These are phyloP conservation scores for Baccha elongata DNA, from an alignment of 2,888 invertebrate species.

Conservation along the genomic window DNA sequence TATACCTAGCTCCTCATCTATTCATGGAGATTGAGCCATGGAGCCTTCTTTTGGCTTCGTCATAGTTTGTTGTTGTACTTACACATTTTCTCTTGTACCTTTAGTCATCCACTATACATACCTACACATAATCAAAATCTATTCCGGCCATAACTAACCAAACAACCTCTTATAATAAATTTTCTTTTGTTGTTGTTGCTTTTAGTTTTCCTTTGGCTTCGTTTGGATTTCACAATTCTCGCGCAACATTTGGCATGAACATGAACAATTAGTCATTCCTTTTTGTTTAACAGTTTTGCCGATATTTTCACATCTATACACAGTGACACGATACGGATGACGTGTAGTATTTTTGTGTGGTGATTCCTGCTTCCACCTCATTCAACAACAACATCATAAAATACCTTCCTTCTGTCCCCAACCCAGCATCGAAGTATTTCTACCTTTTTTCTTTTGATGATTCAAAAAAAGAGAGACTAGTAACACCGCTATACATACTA, in stretches of 20 bases:
- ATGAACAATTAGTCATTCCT: conserved; percentile 68
- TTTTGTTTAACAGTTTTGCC: conserved; percentile 56
- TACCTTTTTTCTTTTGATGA: conserved; percentile 29
- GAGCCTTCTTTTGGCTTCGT: not conserved
- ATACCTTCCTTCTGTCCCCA: conserved; percentile 3
- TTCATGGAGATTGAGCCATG: too few relatives aligned
- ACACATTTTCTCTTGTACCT: not conserved
- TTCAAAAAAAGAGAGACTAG: conserved; percentile 10
- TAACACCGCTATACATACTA: conserved; percentile 11
- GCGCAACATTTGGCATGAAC: conserved; percentile 64
- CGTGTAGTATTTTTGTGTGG: conserved; percentile 49
- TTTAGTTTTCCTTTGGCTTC: conserved; percentile 26
- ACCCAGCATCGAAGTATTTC: not conserved
- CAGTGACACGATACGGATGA: conserved; percentile 56
- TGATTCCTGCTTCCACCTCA: conserved; percentile 21
- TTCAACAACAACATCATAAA: conserved; percentile 10
- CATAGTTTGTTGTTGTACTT: not conserved
- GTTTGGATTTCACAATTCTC: conserved; percentile 61
- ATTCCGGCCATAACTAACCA: not conserved
- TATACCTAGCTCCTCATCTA: too few relatives aligned
- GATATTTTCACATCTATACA: conserved; percentile 45
- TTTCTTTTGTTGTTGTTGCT: conserved; percentile 1
- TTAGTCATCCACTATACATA: conserved; percentile 2
- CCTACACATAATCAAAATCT: not conserved
- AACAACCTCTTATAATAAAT: conserved; percentile 9